Evolutionary conservation across 2,888 invertebrate genomes (phyloP), one percentile per base, ranked within the genome.

Genomic region (Gasteruption jaculator): DNA sequence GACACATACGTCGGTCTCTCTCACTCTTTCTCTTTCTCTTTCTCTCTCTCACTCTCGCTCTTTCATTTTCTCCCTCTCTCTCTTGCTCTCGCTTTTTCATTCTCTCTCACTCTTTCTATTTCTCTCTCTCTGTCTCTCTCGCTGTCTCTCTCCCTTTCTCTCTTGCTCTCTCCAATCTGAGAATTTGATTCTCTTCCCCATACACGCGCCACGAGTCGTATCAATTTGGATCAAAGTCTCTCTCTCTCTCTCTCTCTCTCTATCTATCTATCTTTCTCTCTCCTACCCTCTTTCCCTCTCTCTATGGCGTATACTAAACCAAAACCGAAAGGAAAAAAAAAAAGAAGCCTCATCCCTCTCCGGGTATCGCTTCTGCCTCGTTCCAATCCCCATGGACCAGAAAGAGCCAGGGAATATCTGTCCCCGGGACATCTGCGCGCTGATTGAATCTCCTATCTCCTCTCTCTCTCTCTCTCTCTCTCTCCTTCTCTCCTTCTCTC

Each of bases 351-450:
- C n/a, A n/a, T n/a, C n/a, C n/a, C n/a, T n/a, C n/a, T n/a, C n/a
- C n/a, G n/a, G n/a, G n/a, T n/a, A n/a, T n/a, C n/a, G n/a, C n/a
- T n/a, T 46, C 37, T 44, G 48, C n/a, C n/a, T n/a, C n/a, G 44
- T 51, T 53, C 54, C 49, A 53, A 47, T 54, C 57, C 56, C 53
- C 53, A 55, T 54, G 55, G 54, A 49, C 54, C 54, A 38, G 48
- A 41, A n/a, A n/a, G 60, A 65, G 64, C 65, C 63, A 65, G 68
- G 68, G 68, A 66, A 69, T 69, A 70, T 68, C 67, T 65, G 65
- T 68, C 65, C 69, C 68, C 58, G 64, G 68, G 68, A 70, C 69
- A 70, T 70, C 69, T 70, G 69, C 65, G 69, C 67, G 61, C 63
- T 69, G 69, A 70, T 70, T 69, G 69, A 69, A 70, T 70, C 68